Evolutionary conservation across 2,797 vertebrate genomes (phyloP).

Genomic region (Zalophus californianus): DNA sequence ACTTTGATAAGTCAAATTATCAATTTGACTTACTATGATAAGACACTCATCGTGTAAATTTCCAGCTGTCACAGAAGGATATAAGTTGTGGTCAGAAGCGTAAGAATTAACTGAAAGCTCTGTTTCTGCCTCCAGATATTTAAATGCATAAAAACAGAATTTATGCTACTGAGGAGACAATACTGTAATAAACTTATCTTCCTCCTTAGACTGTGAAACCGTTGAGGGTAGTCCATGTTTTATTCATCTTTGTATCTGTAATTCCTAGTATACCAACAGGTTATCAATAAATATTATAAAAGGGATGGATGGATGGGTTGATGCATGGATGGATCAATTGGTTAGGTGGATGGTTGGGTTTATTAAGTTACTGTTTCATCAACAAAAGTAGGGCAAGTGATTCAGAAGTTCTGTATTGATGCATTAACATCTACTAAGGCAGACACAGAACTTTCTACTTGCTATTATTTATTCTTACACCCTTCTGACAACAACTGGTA

Average conservation of each 20-base stretch:
- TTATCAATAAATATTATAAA: slow-evolving; percentile 20
- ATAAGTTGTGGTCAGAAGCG: neutral
- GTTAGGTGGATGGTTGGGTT: neutral
- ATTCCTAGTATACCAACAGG: neutral
- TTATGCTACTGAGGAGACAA: slow-evolving; percentile 11
- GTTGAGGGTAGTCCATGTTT: neutral
- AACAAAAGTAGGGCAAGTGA: slow-evolving; percentile 11
- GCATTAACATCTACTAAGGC: neutral
- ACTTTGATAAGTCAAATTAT: slow-evolving; percentile 44
- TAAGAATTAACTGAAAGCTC: slow-evolving; percentile 47
- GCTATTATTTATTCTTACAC: slow-evolving; percentile 20
- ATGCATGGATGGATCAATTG: neutral
- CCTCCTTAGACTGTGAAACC: slow-evolving; percentile 6
- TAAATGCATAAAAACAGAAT: neutral
- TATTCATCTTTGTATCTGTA: slow-evolving; percentile 8
- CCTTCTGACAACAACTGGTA: neutral
- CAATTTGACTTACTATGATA: too few species aligned
- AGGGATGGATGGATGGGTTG: neutral
- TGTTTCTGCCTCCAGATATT: neutral
- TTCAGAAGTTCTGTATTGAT: slow-evolving; percentile 25
- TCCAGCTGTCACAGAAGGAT: slow-evolving; percentile 7
- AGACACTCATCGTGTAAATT: slow-evolving; percentile 48
- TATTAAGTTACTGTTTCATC: slow-evolving; percentile 39
- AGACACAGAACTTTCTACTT: slow-evolving; percentile 22
- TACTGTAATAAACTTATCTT: slow-evolving; percentile 48